A percentile compares a stretch with the other conserved stretches of the same genome.
phyloP scores from a whole-genome alignment of 2,888 invertebrate species.

The Drosophila paranaensis region DNA sequence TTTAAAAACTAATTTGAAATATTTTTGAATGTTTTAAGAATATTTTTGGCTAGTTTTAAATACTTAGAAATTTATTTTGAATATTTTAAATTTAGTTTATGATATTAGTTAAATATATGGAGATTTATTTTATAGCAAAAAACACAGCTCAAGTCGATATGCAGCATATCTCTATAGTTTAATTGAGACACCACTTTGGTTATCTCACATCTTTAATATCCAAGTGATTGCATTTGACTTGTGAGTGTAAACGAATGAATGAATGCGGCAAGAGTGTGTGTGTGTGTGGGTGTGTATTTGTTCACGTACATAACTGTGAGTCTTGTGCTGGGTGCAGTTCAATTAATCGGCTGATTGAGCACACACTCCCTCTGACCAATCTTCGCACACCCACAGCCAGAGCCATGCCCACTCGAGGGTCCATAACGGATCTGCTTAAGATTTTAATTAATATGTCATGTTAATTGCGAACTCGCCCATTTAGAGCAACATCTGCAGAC shows the following conservation, averaged over 20 bases:
- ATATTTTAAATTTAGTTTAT: too few relatives aligned
- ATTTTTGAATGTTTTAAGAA: too few relatives aligned
- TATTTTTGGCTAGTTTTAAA: too few relatives aligned
- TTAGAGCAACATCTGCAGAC: slow-evolving; percentile 5
- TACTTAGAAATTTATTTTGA: too few relatives aligned
- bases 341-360: slow-evolving; percentile 75
- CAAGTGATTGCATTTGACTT: slow-evolving; percentile 27
- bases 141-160: neutral
- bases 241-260: slow-evolving; percentile 26
- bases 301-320: too few relatives aligned
- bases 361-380: slow-evolving; percentile 52
- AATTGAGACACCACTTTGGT: neutral
- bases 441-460: slow-evolving; percentile 65
- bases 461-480: slow-evolving; percentile 49
- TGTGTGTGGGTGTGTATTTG: neutral
- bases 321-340: slow-evolving; percentile 71
- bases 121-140: neutral
- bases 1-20: too few relatives aligned
- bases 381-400: slow-evolving; percentile 37
- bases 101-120: too few relatives aligned
- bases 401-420: slow-evolving; percentile 1
- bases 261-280: slow-evolving; percentile 10
- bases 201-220: slow-evolving; percentile 13
- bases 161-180: neutral
- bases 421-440: slow-evolving; percentile 42